phyloP scores from a whole-genome alignment of 2,888 invertebrate genomes.

The Drosophila neotestacea region DNA sequence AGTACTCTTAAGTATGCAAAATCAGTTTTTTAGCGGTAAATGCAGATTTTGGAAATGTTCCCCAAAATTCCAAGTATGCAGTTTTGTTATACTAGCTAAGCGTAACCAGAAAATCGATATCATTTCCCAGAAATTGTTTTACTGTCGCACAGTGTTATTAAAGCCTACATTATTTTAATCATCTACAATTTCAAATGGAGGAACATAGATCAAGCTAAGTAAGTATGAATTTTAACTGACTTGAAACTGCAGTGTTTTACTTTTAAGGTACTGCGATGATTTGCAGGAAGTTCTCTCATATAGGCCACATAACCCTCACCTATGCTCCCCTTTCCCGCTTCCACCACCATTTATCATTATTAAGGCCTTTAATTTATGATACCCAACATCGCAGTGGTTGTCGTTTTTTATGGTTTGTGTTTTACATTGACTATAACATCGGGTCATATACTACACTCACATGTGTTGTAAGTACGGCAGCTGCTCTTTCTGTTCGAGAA shows the following conservation, averaged over 20 bases:
- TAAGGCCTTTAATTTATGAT: slow-evolving; percentile 76
- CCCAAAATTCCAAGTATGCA: too few relatives aligned
- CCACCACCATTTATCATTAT: slow-evolving; percentile 69
- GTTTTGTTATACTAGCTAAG: too few relatives aligned
- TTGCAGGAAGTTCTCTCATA: slow-evolving; percentile 24
- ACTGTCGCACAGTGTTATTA: too few relatives aligned
- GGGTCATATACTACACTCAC: slow-evolving; percentile 46
- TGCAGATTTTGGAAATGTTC: too few relatives aligned
- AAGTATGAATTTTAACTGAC: slow-evolving; percentile 1
- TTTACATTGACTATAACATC: slow-evolving; percentile 78
- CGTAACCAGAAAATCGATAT: too few relatives aligned
- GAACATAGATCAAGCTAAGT: slow-evolving; percentile 20
- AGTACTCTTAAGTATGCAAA: too few relatives aligned
- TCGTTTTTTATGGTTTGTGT: slow-evolving; percentile 73
- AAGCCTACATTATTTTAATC: slow-evolving; percentile 1
- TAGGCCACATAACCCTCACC: slow-evolving; percentile 9
- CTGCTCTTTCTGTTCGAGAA: slow-evolving; percentile 44
- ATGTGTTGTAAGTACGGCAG: slow-evolving; percentile 47
- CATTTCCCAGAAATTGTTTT: too few relatives aligned
- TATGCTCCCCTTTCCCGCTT: too few relatives aligned
- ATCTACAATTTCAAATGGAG: slow-evolving; percentile 11
- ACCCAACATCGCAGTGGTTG: slow-evolving; percentile 51
- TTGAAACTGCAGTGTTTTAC: slow-evolving; percentile 19
- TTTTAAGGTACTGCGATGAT: slow-evolving; percentile 42
- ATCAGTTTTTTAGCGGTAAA: too few relatives aligned